Conservation (phyloP, 1,140 invertebrate genomes). For the Bacillus rossius region DNA sequence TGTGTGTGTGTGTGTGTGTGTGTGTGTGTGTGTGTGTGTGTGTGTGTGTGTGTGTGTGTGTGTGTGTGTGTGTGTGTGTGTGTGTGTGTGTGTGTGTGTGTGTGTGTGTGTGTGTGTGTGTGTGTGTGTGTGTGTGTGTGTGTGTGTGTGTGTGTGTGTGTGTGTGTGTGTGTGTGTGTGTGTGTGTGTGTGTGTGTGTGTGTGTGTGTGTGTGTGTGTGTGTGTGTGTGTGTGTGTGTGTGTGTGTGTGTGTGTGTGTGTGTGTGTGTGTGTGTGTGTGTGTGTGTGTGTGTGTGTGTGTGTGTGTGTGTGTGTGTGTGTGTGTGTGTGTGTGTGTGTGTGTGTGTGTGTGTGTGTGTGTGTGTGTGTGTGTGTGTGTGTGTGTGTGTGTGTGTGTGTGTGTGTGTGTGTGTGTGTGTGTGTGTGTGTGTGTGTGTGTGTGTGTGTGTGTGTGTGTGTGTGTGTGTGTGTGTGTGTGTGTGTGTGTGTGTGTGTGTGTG, state of each 20-base stretch:
- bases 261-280: not conserved
- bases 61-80: not conserved
- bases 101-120: not conserved
- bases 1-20: not conserved
- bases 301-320: not conserved
- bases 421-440: slow-evolving; percentile 15
- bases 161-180: not conserved
- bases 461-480: slow-evolving; percentile 16
- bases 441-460: slow-evolving; percentile 16
- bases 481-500: slow-evolving; percentile 16
- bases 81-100: not conserved
- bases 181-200: not conserved
- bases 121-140: not conserved
- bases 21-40: not conserved
- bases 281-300: not conserved
- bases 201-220: not conserved
- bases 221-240: not conserved
- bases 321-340: not conserved
- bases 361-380: not conserved
- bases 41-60: not conserved
- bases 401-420: slow-evolving; percentile 16
- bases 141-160: not conserved
- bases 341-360: not conserved
- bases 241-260: not conserved
- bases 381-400: slow-evolving; percentile 16